Conservation (phyloP, 2,888 invertebrate genomes). For the Aphodius granarius region DNA sequence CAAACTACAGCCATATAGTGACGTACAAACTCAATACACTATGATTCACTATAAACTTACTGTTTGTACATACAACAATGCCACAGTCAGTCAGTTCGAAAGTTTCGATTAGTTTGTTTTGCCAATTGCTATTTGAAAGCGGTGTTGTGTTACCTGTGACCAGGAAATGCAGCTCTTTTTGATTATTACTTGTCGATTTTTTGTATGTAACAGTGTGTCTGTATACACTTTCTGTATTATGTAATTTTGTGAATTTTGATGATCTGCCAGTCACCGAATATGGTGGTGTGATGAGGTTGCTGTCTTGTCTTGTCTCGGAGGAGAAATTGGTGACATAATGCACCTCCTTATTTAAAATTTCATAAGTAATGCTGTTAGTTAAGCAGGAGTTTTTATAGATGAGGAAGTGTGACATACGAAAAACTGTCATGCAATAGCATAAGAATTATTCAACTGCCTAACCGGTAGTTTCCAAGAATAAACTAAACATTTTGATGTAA, state of each 20-base stretch:
- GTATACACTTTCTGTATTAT: background rate
- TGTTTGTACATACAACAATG: no score
- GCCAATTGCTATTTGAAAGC: background rate
- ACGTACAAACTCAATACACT: no score
- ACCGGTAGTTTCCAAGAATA: no score
- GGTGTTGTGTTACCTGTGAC: background rate
- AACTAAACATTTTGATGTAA: no score
- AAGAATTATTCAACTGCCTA: no score
- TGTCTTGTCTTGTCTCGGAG: background rate
- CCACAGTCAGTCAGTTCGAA: background rate
- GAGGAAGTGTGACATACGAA: no score
- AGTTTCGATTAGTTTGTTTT: background rate
- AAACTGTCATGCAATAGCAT: no score
- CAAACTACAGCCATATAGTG: no score
- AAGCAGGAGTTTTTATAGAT: background rate
- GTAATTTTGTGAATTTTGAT: background rate
- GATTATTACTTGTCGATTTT: background rate
- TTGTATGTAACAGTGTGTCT: background rate
- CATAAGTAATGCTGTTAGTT: background rate
- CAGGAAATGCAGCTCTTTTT: background rate
- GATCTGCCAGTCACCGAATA: background rate
- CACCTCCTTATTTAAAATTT: background rate
- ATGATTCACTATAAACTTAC: background rate
- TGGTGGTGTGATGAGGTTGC: background rate
- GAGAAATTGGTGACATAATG: background rate